Evolutionary conservation across 2,888 invertebrate species (phyloP).

Genomic region (Lumbricus terrestris): DNA sequence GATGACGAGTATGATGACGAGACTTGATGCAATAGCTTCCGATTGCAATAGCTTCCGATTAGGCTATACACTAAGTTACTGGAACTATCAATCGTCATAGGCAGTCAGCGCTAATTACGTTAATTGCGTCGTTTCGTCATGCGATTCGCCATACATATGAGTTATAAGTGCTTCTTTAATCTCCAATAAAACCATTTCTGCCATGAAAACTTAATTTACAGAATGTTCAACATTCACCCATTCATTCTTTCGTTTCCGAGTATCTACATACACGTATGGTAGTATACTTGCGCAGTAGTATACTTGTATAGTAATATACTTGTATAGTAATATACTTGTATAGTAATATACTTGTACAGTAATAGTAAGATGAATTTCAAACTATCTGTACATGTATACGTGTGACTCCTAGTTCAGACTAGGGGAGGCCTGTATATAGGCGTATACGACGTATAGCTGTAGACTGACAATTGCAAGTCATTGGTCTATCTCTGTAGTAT

Average conservation of each 20-base stretch:
- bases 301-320: too few species aligned
- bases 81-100: background rate
- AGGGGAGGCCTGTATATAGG: background rate
- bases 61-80: background rate
- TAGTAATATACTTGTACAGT: too few species aligned
- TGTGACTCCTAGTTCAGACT: too few species aligned
- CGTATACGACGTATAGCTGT: too few species aligned
- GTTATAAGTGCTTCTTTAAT: background rate
- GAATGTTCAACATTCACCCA: background rate
- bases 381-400: too few species aligned
- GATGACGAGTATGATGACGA: background rate
- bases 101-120: background rate
- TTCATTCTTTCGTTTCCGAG: background rate
- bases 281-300: too few species aligned
- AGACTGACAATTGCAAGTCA: background rate
- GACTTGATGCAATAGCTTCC: background rate
- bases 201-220: background rate
- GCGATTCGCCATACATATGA: background rate
- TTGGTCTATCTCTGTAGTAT: background rate
- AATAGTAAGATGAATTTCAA: too few species aligned
- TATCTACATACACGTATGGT: too few species aligned
- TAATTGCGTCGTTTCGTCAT: background rate
- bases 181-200: background rate
- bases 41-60: background rate
- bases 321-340: too few species aligned